phyloP scores from a whole-genome alignment of 1,140 invertebrate species.

The Macrotrachela quadricornifera region DNA sequence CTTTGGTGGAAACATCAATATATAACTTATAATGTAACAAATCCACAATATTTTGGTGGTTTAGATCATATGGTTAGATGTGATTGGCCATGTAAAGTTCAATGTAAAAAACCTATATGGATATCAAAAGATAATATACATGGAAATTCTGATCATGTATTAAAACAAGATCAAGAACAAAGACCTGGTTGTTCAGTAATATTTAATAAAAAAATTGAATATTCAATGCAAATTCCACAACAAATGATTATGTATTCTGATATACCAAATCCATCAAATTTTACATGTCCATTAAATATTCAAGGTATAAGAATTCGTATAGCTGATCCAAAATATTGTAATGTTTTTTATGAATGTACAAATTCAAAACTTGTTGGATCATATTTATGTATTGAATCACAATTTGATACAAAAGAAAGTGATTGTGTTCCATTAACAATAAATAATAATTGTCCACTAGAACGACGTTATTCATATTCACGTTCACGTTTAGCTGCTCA shows the following conservation, averaged over 20 bases:
- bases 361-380: too few species aligned
- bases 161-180: background rate
- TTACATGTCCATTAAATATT: background rate
- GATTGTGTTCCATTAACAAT: too few species aligned
- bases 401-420: too few species aligned
- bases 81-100: slow-evolving; percentile 7
- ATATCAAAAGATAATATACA: background rate
- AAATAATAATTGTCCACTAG: too few species aligned
- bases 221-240: background rate
- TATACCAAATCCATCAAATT: background rate
- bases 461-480: too few species aligned
- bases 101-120: slow-evolving; percentile 3
- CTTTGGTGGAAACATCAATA: slow-evolving; percentile 9
- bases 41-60: background rate
- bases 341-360: background rate
- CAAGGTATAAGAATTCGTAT: background rate
- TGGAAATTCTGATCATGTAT: background rate
- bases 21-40: background rate
- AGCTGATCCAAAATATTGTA: background rate
- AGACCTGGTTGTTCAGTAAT: background rate
- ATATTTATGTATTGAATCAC: too few species aligned
- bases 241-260: background rate
- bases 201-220: background rate
- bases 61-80: slow-evolving; percentile 1
- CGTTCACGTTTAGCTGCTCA: too few species aligned